Evolutionary conservation across 2,113 vertebrate genomes (phyloP).

Genomic region (Genyomyrus donnyi): DNA sequence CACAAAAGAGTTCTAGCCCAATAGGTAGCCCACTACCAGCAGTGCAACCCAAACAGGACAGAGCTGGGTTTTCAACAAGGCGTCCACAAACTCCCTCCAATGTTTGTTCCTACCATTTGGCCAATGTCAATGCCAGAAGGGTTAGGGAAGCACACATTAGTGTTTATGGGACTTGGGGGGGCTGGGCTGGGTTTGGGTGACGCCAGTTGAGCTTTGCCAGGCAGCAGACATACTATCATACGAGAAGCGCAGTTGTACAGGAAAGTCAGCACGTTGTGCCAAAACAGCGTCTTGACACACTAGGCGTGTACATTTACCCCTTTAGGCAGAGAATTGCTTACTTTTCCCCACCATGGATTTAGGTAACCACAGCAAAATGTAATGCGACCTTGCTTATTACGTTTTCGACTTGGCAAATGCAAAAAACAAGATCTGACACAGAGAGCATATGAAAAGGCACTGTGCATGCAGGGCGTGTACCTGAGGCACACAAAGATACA

Average conservation of each 20-base stretch:
- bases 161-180: neutral
- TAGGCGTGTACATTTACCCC: neutral
- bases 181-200: neutral
- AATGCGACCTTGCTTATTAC: neutral
- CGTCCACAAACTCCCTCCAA: neutral
- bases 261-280: neutral
- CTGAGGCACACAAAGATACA: neutral
- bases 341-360: neutral
- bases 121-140: neutral
- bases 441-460: neutral
- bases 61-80: neutral
- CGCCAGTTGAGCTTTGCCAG: neutral
- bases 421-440: neutral
- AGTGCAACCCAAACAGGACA: conserved; percentile 12
- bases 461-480: neutral
- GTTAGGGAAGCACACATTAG: neutral
- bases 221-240: neutral
- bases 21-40: conserved; percentile 20
- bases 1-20: neutral
- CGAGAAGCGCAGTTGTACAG: neutral
- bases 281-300: neutral
- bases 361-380: neutral
- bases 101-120: neutral
- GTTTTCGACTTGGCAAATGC: neutral
- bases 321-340: neutral